Evolutionary conservation across 2,888 invertebrate genomes (phyloP).

Genomic region (Platycnemis pennipes): DNA sequence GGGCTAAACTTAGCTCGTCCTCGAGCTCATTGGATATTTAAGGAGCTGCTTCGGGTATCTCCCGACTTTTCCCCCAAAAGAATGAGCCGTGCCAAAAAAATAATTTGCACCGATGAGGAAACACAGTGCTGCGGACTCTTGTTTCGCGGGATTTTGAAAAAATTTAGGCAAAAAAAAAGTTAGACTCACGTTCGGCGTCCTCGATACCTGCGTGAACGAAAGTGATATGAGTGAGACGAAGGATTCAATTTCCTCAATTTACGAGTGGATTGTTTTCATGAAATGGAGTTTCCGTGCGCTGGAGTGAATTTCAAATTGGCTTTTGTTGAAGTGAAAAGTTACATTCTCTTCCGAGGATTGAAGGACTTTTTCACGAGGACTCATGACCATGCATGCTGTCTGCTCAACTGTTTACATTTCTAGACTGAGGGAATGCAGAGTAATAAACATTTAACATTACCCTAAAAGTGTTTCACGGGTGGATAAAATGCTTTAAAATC

Average conservation of each 20-base stretch:
- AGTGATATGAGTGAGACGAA: neutral
- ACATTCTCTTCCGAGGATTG: neutral
- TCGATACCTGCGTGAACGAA: neutral
- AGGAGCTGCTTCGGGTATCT: conserved; percentile 42
- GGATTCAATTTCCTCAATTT: neutral
- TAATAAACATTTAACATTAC: neutral
- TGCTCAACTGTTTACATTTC: neutral
- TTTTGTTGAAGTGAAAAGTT: neutral
- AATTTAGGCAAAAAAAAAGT: neutral
- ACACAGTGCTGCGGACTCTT: neutral
- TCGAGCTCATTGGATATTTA: conserved; percentile 62
- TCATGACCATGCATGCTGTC: neutral
- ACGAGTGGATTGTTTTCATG: neutral
- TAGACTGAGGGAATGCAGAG: neutral
- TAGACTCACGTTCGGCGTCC: neutral
- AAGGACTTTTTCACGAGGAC: neutral
- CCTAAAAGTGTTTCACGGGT: neutral
- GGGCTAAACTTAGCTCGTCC: conserved; percentile 41
- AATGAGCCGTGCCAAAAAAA: neutral
- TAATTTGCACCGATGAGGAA: conserved; percentile 3
- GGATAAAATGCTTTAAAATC: too few relatives aligned
- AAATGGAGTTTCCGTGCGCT: neutral
- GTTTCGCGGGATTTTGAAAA: neutral
- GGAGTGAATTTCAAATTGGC: neutral
- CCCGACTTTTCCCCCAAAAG: conserved; percentile 17